A percentile compares a stretch with the other conserved stretches of the same genome.
Conservation (phyloP, 2,888 invertebrate species). For the Drosophila bunnanda region DNA sequence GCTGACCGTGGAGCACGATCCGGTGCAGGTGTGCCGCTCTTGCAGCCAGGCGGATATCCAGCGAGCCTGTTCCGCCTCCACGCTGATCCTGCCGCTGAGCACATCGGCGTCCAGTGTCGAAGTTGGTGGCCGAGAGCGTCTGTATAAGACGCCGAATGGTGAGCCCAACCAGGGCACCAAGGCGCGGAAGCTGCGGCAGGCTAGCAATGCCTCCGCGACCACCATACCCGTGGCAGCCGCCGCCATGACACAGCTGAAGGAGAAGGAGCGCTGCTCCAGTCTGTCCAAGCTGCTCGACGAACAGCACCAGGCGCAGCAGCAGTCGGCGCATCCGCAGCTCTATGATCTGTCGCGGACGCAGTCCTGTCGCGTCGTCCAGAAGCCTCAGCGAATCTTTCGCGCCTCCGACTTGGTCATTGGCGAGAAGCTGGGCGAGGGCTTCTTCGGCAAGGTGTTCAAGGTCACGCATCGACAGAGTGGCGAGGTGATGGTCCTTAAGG, state of each 20-base stretch:
- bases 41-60: conserved; percentile 85
- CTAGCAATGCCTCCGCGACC: conserved; percentile 69
- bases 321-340: conserved; percentile 82
- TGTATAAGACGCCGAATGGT: conserved; percentile 83
- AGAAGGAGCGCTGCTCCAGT: conserved; percentile 93
- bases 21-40: conserved; percentile 88
- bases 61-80: conserved; percentile 68
- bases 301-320: conserved; percentile 85
- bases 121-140: conserved; percentile 81
- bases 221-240: conserved; percentile 49
- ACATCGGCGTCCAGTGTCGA: conserved; percentile 81
- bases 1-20: conserved; percentile 95
- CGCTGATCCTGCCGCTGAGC: conserved; percentile 80
- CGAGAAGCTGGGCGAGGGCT: conserved; percentile 95
- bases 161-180: conserved; percentile 85
- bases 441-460: conserved; percentile 96
- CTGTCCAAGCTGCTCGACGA: conserved; percentile 93
- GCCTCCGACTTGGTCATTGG: conserved; percentile 95
- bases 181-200: conserved; percentile 86
- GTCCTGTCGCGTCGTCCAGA: conserved; percentile 90
- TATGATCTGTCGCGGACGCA: conserved; percentile 93
- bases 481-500: conserved; percentile 98
- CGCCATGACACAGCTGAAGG: conserved; percentile 84
- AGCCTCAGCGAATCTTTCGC: conserved; percentile 91
- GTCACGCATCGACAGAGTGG: conserved; percentile 95